phyloP scores from a whole-genome alignment of 92 coral and sea anemone species.

The Siderastrea siderea region DNA sequence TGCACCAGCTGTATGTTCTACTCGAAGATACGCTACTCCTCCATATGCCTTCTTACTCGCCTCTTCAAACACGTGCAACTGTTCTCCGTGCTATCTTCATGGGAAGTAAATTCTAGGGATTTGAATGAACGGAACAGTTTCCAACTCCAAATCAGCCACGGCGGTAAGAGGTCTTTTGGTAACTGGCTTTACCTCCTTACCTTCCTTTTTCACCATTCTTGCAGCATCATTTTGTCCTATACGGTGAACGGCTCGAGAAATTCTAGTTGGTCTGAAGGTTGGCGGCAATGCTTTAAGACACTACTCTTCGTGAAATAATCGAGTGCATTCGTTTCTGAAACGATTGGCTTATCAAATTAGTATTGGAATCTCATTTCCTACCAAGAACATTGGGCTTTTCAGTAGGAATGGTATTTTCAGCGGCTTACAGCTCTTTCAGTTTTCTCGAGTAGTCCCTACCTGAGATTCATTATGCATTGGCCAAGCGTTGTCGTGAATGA shows the following conservation, averaged over 20 bases:
- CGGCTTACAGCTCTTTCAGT: not conserved
- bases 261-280: constrained; percentile 57
- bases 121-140: constrained; percentile 8
- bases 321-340: constrained; percentile 1
- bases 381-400: constrained; percentile 3
- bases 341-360: not conserved
- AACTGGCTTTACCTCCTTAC: constrained; percentile 26
- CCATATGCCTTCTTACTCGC: constrained; percentile 26
- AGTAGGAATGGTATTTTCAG: constrained; percentile 14
- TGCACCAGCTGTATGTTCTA: not conserved
- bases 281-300: constrained; percentile 25
- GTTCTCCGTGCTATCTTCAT: not conserved
- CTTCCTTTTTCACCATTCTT: constrained; percentile 26
- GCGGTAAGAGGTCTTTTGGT: constrained; percentile 7
- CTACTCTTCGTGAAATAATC: constrained; percentile 45
- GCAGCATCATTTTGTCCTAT: constrained; percentile 39
- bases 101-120: constrained; percentile 35
- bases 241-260: constrained; percentile 36
- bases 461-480: constrained; percentile 13
- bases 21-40: constrained; percentile 26
- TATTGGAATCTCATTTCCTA: not conserved
- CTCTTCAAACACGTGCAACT: constrained; percentile 39
- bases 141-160: constrained; percentile 20
- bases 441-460: constrained; percentile 12
- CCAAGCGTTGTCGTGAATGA: not conserved